Base-by-base conservation (phyloP, 2,113 vertebrate genomes). In the Corydoras maculifer region DNA sequence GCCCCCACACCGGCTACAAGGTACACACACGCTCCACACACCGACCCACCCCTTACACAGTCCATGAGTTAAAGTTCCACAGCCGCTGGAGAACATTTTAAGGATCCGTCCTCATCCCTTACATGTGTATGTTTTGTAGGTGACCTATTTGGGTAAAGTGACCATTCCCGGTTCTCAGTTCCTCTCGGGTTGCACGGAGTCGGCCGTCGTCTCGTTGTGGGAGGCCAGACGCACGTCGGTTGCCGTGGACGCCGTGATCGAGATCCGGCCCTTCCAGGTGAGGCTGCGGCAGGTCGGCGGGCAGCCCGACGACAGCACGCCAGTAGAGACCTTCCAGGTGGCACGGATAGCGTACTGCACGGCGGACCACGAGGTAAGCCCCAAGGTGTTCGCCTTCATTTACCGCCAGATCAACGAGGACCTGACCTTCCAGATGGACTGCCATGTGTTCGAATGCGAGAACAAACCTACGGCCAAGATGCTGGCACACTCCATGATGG, bases 351-450 rank as follows among this genome's bases (percentile, higher is more conserved):
- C 97, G 77, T 99, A 98, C 86, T 99, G 97, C 93, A 98, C 97
- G 1, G 97, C 97, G 3, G 97, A 99, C 87, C 97, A 99, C 84
- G 85, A 93, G 2, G 74, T 94, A 82, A 93, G 91, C 84, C 93
- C 95, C 76, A 96, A 97, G 79, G 90, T 99, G 80, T 98, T 99
- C 0, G 97, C 97, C 62, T 99, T 96, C 96, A 92, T 99, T 72
- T 99, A 99, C 85, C 89, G 97, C 78, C 94, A 99, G 89, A 98
- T 98, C 88, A 98, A 98, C 0, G 97, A 98, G 2, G 95, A 98
- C 90, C 90, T 99, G 87, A 93, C 94, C 82, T 98, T 96, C 87
- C 97, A 99, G 88, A 97, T 99, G 94, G 94, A 98, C 91, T 99
- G 97, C 90, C 97, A 99, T 0, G 97, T 94, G 0, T 94, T 99